A percentile compares a stretch with the other conserved stretches of the same genome.
These are phyloP conservation scores for Urocyon cinereoargenteus DNA, from an alignment of 2,797 vertebrate species.

Conservation along the genomic window DNA sequence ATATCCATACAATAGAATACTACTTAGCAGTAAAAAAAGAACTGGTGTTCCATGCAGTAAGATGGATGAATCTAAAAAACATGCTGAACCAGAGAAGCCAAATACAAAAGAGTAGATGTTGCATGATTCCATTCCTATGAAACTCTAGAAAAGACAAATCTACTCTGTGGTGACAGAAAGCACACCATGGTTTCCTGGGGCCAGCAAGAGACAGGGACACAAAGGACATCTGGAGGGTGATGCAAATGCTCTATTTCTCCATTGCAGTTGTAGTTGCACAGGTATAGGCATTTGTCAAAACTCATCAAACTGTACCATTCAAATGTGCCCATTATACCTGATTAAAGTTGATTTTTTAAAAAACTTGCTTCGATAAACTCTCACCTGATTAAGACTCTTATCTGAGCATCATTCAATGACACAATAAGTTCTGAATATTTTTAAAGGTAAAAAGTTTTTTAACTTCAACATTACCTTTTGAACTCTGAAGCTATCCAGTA, in stretches of 20 bases:
- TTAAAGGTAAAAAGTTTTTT: neutral
- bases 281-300: neutral
- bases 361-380: neutral
- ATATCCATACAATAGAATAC: fast-evolving
- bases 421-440: neutral
- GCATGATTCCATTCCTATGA: no score
- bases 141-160: neutral
- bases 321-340: neutral
- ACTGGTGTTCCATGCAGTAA: neutral
- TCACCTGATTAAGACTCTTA: neutral
- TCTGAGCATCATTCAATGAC: neutral
- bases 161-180: neutral
- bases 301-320: neutral
- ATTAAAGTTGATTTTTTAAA: neutral
- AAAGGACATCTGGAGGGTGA: neutral
- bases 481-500: neutral
- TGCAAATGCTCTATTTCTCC: neutral
- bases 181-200: neutral
- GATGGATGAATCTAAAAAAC: neutral
- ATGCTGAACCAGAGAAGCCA: neutral
- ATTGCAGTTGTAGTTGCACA: no score
- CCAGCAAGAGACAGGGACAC: neutral
- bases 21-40: neutral
- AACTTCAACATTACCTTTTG: neutral
- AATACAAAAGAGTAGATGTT: neutral